phyloP scores from a whole-genome alignment of 2,797 vertebrate genomes.

The Schizopygopsis pylzovi region DNA sequence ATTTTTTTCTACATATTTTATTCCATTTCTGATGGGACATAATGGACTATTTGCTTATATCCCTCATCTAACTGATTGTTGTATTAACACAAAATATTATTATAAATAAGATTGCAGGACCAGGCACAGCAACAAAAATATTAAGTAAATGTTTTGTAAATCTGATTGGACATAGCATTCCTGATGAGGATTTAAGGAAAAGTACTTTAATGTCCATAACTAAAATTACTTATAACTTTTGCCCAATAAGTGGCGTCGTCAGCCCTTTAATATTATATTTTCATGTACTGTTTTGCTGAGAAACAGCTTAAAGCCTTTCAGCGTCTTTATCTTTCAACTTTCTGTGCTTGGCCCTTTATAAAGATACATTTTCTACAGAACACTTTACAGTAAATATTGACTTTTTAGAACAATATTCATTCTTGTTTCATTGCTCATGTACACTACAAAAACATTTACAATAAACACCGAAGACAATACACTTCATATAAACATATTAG shows the following conservation, averaged over 20 bases:
- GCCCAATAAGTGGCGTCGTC: not conserved
- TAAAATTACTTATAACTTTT: not conserved
- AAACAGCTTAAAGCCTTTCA: not conserved
- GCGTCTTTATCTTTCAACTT: not conserved
- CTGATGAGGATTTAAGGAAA: not conserved
- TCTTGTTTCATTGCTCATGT: slow-evolving; percentile 8
- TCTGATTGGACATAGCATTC: not conserved
- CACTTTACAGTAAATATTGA: slow-evolving; percentile 12
- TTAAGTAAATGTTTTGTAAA: not conserved
- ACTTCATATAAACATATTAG: slow-evolving; percentile 4
- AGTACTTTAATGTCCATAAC: not conserved
- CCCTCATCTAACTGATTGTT: not conserved
- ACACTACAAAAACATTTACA: not conserved
- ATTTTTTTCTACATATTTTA: not conserved
- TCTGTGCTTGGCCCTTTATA: slow-evolving; percentile 5
- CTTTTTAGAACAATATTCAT: not conserved
- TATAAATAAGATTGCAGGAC: slow-evolving; percentile 18
- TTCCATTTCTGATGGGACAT: not conserved
- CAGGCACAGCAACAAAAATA: not conserved
- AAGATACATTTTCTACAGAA: not conserved
- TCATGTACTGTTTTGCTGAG: not conserved
- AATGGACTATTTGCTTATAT: not conserved
- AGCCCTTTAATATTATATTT: not conserved
- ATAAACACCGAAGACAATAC: not conserved
- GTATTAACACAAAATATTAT: not conserved